phyloP scores from a whole-genome alignment of 2,797 vertebrate genomes.

The Taenioides sp. region DNA sequence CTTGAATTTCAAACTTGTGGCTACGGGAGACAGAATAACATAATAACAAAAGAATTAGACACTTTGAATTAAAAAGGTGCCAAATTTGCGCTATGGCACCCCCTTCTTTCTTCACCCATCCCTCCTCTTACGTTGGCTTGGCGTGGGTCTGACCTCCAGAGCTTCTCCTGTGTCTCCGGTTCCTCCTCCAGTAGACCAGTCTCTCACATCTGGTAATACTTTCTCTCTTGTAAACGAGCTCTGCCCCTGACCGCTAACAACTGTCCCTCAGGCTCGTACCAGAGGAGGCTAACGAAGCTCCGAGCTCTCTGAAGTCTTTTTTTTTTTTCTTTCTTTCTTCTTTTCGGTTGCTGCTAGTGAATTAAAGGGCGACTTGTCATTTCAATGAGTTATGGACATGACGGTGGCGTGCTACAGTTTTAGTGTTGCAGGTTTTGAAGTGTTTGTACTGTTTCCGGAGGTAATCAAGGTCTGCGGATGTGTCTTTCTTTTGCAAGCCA shows the following conservation, averaged over 20 bases:
- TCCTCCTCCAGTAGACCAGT: slow-evolving; percentile 5
- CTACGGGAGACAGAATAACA: too few species aligned
- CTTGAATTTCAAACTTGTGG: too few species aligned
- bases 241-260: slow-evolving; percentile 43
- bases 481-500: not conserved
- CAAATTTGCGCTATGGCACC: too few species aligned
- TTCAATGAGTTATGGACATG: not conserved
- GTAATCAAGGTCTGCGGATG: not conserved
- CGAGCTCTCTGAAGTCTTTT: not conserved
- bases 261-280: slow-evolving; percentile 14
- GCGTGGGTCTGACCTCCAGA: not conserved
- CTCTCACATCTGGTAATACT: slow-evolving; percentile 71
- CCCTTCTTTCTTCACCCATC: too few species aligned
- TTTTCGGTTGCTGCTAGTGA: not conserved
- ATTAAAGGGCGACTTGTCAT: slow-evolving; percentile 1
- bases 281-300: not conserved
- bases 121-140: too few species aligned
- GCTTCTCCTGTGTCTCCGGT: not conserved
- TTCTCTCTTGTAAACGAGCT: slow-evolving; percentile 54
- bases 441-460: not conserved
- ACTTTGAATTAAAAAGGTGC: too few species aligned
- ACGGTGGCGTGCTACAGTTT: not conserved
- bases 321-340: not conserved
- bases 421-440: not conserved
- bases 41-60: too few species aligned